Conservation (phyloP, 2,797 vertebrate genomes). For the Rhincodon typus region DNA sequence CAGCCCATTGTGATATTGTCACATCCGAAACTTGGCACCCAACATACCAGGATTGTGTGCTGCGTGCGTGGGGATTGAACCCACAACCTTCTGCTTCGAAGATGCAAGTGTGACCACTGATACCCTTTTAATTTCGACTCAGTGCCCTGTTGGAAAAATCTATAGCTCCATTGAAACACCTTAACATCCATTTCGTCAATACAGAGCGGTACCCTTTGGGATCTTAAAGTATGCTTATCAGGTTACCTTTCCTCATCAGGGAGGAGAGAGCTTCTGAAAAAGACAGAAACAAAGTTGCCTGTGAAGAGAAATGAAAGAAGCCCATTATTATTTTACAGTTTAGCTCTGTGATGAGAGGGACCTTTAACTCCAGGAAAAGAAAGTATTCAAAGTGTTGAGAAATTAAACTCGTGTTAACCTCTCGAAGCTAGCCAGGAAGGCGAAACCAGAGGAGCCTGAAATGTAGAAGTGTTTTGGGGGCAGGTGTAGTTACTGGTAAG, state of each 20-base stretch:
- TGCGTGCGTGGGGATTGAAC: background rate
- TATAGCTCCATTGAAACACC: background rate
- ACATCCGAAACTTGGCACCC: background rate
- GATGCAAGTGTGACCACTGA: background rate
- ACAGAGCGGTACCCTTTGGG: background rate
- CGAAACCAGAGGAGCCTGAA: background rate
- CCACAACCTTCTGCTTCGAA: background rate
- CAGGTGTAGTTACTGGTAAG: background rate
- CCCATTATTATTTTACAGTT: background rate
- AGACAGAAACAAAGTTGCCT: background rate
- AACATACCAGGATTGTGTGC: background rate
- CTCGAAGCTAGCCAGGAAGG: background rate
- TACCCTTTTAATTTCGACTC: background rate
- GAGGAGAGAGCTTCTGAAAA: background rate
- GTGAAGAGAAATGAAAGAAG: background rate
- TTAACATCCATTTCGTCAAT: background rate
- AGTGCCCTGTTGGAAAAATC: background rate
- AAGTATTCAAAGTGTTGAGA: background rate
- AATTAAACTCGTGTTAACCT: background rate
- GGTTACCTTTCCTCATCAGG: background rate
- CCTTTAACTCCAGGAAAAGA: background rate
- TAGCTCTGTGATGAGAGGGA: background rate
- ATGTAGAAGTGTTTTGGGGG: background rate
- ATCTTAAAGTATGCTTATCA: background rate
- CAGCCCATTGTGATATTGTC: background rate